Conservation (phyloP, 2,113 vertebrate species). For the Paracanthobrama guichenoti region DNA sequence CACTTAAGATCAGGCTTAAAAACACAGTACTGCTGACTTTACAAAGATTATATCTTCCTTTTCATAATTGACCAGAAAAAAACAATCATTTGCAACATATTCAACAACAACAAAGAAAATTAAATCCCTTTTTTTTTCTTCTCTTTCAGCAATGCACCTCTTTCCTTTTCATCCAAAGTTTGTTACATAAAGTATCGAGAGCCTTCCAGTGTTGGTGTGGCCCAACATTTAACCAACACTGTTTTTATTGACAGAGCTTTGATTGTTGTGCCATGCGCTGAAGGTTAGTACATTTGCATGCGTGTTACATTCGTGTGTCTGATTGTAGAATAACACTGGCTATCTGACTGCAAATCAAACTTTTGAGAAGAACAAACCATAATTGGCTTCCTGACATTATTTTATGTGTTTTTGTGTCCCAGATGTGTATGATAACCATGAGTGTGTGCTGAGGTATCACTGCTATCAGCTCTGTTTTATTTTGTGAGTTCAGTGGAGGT, state of each 20-base stretch:
- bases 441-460: constrained; percentile 16
- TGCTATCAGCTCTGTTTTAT: constrained; percentile 3
- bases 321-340: constrained; percentile 15
- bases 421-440: constrained; percentile 18
- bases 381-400: constrained; percentile 13
- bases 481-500: constrained; percentile 9
- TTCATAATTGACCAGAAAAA: background rate
- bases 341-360: constrained; percentile 13
- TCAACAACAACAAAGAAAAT: background rate
- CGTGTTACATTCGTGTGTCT: constrained; percentile 26
- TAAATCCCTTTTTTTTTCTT: constrained; percentile 51
- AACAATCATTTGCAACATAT: background rate
- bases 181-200: constrained; percentile 98
- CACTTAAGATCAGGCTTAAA: background rate
- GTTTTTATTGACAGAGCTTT: constrained; percentile 99
- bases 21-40: background rate
- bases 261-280: constrained; percentile 97
- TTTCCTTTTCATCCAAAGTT: constrained; percentile 97
- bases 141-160: constrained; percentile 85
- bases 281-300: constrained; percentile 86
- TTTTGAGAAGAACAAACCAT: constrained; percentile 14
- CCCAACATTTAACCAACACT: constrained; percentile 98
- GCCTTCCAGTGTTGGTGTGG: constrained; percentile 94
- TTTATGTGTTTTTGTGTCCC: constrained; percentile 27
- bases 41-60: background rate